A percentile compares a stretch with the other conserved stretches of the same genome.
Conservation (phyloP, 2,888 invertebrate genomes). For the Entomobrya multifasciata region DNA sequence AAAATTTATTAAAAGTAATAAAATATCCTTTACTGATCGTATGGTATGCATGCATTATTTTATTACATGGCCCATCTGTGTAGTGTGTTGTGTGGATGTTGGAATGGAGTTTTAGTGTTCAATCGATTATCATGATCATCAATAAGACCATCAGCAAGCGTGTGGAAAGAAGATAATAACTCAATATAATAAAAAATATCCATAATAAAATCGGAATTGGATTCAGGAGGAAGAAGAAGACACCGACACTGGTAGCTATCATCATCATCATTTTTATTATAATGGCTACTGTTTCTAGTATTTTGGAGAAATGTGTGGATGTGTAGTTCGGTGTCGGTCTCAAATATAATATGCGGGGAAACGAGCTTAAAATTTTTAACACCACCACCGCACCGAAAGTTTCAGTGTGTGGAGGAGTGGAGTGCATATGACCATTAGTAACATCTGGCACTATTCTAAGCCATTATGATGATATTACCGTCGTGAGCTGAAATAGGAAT, state of each 20-base stretch:
- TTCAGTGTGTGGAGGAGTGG: not conserved
- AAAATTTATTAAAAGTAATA: not conserved
- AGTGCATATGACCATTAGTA: slow-evolving; percentile 42
- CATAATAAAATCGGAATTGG: slow-evolving; percentile 51
- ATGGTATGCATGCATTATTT: not conserved
- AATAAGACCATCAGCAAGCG: not conserved
- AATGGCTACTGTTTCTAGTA: not conserved
- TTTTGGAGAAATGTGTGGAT: not conserved
- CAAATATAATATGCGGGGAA: not conserved
- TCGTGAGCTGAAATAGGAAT: not conserved
- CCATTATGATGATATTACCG: slow-evolving; percentile 15
- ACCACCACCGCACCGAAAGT: not conserved
- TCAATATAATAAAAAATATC: slow-evolving; percentile 23
- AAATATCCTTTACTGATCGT: not conserved
- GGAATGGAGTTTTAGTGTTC: not conserved
- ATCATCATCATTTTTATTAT: not conserved
- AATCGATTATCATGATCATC: not conserved
- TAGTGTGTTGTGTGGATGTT: not conserved
- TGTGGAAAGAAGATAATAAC: slow-evolving; percentile 12
- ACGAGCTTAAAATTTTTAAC: not conserved
- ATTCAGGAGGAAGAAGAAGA: not conserved
- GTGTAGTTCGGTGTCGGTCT: not conserved
- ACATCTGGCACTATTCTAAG: slow-evolving; percentile 43
- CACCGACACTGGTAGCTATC: not conserved
- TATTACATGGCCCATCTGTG: slow-evolving; percentile 4